Evolutionary conservation across 2,888 invertebrate genomes (phyloP).

Genomic region (Amorpha juglandis): DNA sequence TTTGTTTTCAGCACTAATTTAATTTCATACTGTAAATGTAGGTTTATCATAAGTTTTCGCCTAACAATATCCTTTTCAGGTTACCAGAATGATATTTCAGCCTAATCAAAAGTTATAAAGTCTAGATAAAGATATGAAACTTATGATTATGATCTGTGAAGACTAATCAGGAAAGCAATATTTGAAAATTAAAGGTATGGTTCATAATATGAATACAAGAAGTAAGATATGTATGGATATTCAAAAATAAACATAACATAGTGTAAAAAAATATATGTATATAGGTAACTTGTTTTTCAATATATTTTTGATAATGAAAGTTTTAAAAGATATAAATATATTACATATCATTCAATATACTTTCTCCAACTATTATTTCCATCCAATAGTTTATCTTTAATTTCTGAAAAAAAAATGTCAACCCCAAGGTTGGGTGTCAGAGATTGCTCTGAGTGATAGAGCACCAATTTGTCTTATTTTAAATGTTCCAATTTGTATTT

Average conservation of each 20-base stretch:
- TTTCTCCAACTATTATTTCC: no score
- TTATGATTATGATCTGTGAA: background rate
- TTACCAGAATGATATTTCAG: conserved; percentile 4
- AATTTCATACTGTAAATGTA: background rate
- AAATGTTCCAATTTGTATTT: no score
- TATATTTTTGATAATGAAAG: no score
- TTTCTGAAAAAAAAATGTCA: no score
- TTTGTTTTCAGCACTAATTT: background rate
- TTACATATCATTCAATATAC: no score
- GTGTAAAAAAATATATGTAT: background rate
- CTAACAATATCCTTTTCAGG: conserved; percentile 3
- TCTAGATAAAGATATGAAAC: background rate
- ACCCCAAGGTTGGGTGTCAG: no score
- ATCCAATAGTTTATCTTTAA: no score
- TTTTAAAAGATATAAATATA: no score
- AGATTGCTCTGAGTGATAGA: no score
- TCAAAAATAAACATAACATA: no score
- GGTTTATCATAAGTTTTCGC: background rate
- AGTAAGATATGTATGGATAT: background rate
- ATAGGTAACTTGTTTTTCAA: no score
- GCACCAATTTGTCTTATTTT: no score
- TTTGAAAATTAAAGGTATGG: background rate
- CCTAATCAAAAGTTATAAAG: background rate
- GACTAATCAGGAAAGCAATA: background rate
- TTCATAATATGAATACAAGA: background rate